phyloP scores from a whole-genome alignment of 2,797 vertebrate genomes.

The Pogonophryne albipinna region DNA sequence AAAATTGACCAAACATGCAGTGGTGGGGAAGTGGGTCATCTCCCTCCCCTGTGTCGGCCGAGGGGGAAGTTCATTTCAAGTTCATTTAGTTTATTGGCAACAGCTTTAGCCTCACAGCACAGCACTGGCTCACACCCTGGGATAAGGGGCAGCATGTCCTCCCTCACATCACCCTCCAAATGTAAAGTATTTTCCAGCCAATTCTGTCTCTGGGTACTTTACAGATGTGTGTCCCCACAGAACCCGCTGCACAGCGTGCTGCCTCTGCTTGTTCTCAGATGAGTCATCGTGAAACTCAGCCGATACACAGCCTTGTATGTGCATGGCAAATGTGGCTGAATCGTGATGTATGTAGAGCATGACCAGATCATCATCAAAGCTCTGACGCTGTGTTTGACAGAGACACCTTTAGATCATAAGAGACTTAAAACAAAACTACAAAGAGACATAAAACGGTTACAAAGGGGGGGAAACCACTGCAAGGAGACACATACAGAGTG shows the following conservation, averaged over 20 bases:
- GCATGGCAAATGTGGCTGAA: background rate
- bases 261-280: constrained; percentile 63
- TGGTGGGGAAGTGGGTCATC: background rate
- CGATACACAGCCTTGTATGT: constrained; percentile 52
- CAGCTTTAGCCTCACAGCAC: constrained; percentile 52
- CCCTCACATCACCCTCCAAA: constrained; percentile 20
- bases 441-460: too few relatives aligned
- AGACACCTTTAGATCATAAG: too few relatives aligned
- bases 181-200: background rate
- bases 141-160: constrained; percentile 43
- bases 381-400: background rate
- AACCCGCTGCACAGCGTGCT: constrained; percentile 13
- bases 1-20: background rate
- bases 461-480: too few relatives aligned
- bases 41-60: constrained; percentile 10
- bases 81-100: constrained; percentile 75
- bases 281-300: constrained; percentile 61
- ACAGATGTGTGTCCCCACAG: constrained; percentile 13
- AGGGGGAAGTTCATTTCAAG: constrained; percentile 64
- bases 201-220: constrained; percentile 28
- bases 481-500: too few relatives aligned
- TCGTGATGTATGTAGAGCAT: background rate
- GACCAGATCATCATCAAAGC: constrained; percentile 18
- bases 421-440: too few relatives aligned
- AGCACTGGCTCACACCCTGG: constrained; percentile 43